A percentile compares a stretch with the other conserved stretches of the same genome.
Conservation (phyloP, 1,140 invertebrate species). For the Danaus melanippus region DNA sequence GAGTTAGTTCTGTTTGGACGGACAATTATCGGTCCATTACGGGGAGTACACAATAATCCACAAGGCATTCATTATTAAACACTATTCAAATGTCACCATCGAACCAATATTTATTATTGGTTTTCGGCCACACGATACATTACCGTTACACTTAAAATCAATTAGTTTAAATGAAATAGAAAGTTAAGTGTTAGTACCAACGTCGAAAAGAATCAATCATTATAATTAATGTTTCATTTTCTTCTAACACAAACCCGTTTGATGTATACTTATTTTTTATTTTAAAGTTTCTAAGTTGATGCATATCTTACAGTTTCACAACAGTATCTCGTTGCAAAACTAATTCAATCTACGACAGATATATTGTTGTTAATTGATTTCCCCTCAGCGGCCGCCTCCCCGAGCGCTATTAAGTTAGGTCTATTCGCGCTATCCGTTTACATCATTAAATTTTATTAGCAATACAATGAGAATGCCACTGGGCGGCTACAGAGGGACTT, state of each 20-base stretch:
- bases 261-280: neutral
- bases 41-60: slow-evolving; percentile 45
- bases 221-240: too few species aligned
- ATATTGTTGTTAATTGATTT: slow-evolving; percentile 59
- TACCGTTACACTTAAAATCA: slow-evolving; percentile 23
- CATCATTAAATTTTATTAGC: slow-evolving; percentile 72
- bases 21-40: slow-evolving; percentile 69
- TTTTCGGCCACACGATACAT: slow-evolving; percentile 21
- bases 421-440: slow-evolving; percentile 69
- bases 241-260: too few species aligned
- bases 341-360: slow-evolving; percentile 49
- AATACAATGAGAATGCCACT: slow-evolving; percentile 52
- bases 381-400: slow-evolving; percentile 44
- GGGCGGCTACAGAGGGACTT: slow-evolving; percentile 49
- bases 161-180: slow-evolving; percentile 14
- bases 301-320: slow-evolving; percentile 17
- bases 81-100: slow-evolving; percentile 43
- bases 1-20: slow-evolving; percentile 68
- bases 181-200: neutral
- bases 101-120: slow-evolving; percentile 29
- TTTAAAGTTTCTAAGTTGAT: slow-evolving; percentile 5
- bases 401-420: slow-evolving; percentile 46
- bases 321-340: slow-evolving; percentile 46
- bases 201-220: too few species aligned
- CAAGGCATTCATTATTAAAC: slow-evolving; percentile 54